Conservation (phyloP, 2,888 invertebrate species). For the Esperia sulphurella region DNA sequence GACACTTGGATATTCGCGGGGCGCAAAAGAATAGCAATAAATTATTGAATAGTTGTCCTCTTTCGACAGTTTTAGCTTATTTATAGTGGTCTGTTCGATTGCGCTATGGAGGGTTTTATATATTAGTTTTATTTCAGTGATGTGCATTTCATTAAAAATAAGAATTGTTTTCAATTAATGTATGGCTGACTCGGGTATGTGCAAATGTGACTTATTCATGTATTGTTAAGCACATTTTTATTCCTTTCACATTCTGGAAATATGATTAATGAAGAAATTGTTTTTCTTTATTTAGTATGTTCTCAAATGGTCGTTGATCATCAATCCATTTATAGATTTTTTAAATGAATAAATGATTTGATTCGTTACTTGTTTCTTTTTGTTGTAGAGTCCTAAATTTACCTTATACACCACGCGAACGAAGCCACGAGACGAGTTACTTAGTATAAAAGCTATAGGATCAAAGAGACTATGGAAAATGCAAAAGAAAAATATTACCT, state of each 20-base stretch:
- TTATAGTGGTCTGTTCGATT: not conserved
- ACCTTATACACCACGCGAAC: too few relatives aligned
- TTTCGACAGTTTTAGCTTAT: not conserved
- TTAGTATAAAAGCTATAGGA: too few relatives aligned
- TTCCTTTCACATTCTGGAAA: not conserved
- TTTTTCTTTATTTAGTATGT: not conserved
- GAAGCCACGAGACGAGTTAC: too few relatives aligned
- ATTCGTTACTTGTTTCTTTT: constrained; percentile 10
- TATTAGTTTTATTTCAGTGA: not conserved
- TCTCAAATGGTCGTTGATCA: not conserved
- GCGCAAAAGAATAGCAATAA: too few relatives aligned
- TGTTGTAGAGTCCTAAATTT: not conserved
- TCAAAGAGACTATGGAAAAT: too few relatives aligned
- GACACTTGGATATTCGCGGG: too few relatives aligned
- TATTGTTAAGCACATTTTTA: constrained; percentile 10
- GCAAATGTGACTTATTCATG: constrained; percentile 11
- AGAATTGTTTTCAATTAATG: constrained; percentile 3
- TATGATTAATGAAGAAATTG: not conserved
- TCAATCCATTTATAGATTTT: constrained; percentile 12
- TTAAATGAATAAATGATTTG: constrained; percentile 13
- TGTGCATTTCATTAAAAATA: constrained; percentile 2
- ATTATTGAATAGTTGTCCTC: too few relatives aligned
- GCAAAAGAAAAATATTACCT: too few relatives aligned
- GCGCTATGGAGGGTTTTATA: not conserved
- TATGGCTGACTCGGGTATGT: constrained; percentile 7